Evolutionary conservation across 2,113 vertebrate genomes (phyloP), one percentile per base, ranked within the genome.

Genomic region (Psephotus haematonotus): DNA sequence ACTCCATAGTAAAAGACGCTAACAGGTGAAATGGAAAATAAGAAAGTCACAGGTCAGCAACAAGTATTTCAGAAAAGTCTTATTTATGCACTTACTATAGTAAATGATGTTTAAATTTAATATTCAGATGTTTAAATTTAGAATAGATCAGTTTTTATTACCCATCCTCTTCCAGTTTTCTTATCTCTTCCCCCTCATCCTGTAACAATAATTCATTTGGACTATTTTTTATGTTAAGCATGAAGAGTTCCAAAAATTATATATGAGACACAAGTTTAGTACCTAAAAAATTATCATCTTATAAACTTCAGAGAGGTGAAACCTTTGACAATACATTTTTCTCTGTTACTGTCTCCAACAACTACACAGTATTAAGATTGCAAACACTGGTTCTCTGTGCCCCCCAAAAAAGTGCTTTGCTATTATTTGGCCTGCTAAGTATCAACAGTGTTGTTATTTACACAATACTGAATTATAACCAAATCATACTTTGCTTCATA

Each of bases 271-370:
- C 8, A 76, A 79, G 29, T 81, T 59, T 39, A 70, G 29, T 81
- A n/a, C 12, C n/a, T 92, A 86, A 74, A 67, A 94, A 47, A 53
- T 9, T 13, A 60, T n/a, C n/a, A 57, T 88, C 57, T 81, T 82
- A 86, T 23, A 79, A 97, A 94, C 81, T 95, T 90, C 69, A 59
- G 43, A 77, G 92, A 92, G 79, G 68, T 80, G 57, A 92, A 96
- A 92, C 62, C 88, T 96, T 96, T 95, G 78, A 47, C 91, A 96
- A 20, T 67, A 39, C 35, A 82, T 93, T 79, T 69, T 82, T 91
- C 41, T 60, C 74, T 37, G 37, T 85, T 86, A 55, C 33, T 27
- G 57, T 59, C 68, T 92, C 41, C 41, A 67, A 35, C 44, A 53
- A 76, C 43, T 57, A 91, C 27, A 70, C 39, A 90, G 72, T 49